A percentile compares a stretch with the other conserved stretches of the same genome.
phyloP scores from a whole-genome alignment of 2,113 vertebrate species.

The Cathartes aura region DNA sequence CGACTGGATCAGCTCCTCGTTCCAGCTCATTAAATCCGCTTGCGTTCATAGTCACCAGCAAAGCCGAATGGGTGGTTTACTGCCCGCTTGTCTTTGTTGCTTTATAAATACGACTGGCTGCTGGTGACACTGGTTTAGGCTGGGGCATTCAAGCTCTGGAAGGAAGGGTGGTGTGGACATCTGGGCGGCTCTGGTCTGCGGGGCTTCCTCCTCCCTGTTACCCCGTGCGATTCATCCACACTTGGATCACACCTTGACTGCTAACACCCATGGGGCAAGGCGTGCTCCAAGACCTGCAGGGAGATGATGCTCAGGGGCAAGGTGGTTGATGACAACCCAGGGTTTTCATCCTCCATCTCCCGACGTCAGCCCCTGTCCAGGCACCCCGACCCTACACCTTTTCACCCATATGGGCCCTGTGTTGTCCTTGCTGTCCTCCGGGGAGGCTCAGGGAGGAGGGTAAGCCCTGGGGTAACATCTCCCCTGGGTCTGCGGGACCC shows the following conservation, averaged over 20 bases:
- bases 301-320: too few relatives aligned
- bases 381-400: accelerated
- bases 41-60: not conserved
- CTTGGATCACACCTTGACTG: not conserved
- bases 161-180: not conserved
- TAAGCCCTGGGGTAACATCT: not conserved
- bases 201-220: not conserved
- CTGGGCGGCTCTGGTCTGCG: accelerated
- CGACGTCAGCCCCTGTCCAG: accelerated
- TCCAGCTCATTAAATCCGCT: not conserved
- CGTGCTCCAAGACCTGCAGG: too few relatives aligned
- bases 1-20: not conserved
- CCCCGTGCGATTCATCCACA: accelerated
- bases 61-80: accelerated
- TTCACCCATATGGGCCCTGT: accelerated
- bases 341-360: not conserved
- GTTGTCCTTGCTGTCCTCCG: not conserved
- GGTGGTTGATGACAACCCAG: not conserved
- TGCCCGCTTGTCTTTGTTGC: not conserved
- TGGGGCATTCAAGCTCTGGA: not conserved
- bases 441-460: too few relatives aligned
- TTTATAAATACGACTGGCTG: not conserved
- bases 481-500: not conserved
- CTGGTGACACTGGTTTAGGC: not conserved
- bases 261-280: accelerated